Percentiles rank a stretch among this genome's conserved stretches.
These are phyloP conservation scores for Enoplosus armatus DNA, from an alignment of 2,797 vertebrate species.

Conservation along the genomic window DNA sequence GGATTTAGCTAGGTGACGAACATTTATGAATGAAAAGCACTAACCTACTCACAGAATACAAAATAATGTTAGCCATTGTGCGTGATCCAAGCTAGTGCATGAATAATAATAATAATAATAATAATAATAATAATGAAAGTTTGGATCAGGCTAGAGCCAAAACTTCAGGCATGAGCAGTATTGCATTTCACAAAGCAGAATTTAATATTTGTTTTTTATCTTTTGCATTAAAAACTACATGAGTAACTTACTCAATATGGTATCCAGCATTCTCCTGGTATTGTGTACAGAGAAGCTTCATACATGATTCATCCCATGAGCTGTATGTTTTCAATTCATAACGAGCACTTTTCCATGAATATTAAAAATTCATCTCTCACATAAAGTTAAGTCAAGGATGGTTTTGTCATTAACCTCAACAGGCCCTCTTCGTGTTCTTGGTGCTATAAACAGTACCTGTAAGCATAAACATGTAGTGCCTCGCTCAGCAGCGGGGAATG, in stretches of 20 bases:
- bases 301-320: constrained; percentile 54
- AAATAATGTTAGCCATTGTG: neutral
- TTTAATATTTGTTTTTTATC: neutral
- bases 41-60: neutral
- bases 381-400: constrained; percentile 13
- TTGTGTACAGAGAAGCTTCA: constrained; percentile 28
- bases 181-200: neutral
- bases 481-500: neutral
- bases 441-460: constrained; percentile 14
- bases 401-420: constrained; percentile 24
- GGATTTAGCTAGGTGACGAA: neutral
- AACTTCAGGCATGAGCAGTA: neutral
- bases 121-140: no score
- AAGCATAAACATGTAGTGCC: constrained; percentile 16
- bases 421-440: neutral
- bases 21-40: neutral
- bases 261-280: neutral
- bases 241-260: constrained; percentile 1
- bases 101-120: no score
- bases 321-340: constrained; percentile 37
- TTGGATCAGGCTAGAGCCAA: neutral
- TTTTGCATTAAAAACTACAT: neutral
- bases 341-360: constrained; percentile 28
- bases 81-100: neutral
- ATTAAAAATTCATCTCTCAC: constrained; percentile 50